Evolutionary conservation across 2,888 invertebrate genomes (phyloP).

Genomic region (Camponotus fellah): DNA sequence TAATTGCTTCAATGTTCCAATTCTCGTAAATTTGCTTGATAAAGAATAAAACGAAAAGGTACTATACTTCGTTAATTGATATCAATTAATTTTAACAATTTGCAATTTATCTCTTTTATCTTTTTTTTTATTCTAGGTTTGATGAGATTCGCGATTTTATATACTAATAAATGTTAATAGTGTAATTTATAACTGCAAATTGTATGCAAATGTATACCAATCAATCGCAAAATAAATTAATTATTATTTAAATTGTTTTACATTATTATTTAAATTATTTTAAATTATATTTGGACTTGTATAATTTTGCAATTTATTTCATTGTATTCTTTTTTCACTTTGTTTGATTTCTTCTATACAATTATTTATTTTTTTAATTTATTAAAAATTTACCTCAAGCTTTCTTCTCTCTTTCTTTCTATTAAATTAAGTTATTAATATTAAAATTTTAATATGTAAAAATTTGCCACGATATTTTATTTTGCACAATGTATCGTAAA

Average conservation of each 20-base stretch:
- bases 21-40: slow-evolving; percentile 42
- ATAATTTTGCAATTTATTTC: background rate
- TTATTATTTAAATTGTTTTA: background rate
- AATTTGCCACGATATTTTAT: background rate
- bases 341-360: background rate
- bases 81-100: slow-evolving; percentile 36
- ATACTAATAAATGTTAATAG: background rate
- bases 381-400: background rate
- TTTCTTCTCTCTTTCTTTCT: background rate
- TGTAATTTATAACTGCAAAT: background rate
- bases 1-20: slow-evolving; percentile 31
- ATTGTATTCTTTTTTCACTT: background rate
- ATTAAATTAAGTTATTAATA: background rate
- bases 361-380: background rate
- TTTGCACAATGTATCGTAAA: slow-evolving; percentile 6
- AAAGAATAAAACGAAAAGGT: background rate
- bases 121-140: background rate
- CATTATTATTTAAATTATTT: background rate
- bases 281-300: background rate
- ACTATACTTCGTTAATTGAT: slow-evolving; percentile 19
- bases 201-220: background rate
- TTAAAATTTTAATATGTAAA: slow-evolving; percentile 27
- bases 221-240: slow-evolving; percentile 8
- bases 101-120: background rate
- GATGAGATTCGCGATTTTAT: background rate